Evolutionary conservation across 2,888 invertebrate genomes (phyloP), one percentile per base, ranked within the genome.

Genomic region (Amiota communis): DNA sequence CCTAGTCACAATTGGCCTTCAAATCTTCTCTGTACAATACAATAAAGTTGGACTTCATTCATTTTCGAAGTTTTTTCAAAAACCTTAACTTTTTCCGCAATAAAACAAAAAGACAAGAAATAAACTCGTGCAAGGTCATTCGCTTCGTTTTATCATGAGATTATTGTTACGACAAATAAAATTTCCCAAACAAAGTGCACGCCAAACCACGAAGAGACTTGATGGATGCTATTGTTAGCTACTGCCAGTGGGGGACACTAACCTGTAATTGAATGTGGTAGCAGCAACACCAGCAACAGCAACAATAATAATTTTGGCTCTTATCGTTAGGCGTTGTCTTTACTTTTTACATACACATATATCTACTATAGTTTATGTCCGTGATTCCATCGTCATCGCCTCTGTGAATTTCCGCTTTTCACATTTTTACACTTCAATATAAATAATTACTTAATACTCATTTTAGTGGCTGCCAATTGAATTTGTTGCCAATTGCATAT

Each of bases 371-470:
- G 23, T 23, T 23, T 6, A 36, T 6, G 36, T 36, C 36, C 8
- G 36, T 36, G 6, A 36, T 36, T 36, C 36, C 36, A 6, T 36
- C 36, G 6, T 36, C 36, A 36, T 36, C 8, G 36, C 2, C 36
- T 23, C 67, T 68, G 51, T 49, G 67, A 53, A 47, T 68, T 77
- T 77, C 77, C 77, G 77, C 72, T 77, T 74, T 77, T 75, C 70
- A 65, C 77, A 67, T 72, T 63, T 70, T 67, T 67, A 67, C 61
- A 57, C 67, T 68, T 68, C 36, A 68, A 68, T 68, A 51, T 68
- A 68, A 68, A 76, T 74, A 76, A 76, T 74, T 74, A 74, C 77
- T 72, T 72, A 76, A 76, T 76, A 76, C 74, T 77, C 74, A 76
- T 76, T 76, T 76, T 72, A 70, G 36, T 67, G 63, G 51, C 65